Evolutionary conservation across 1,140 invertebrate genomes (phyloP).

Genomic region (Anoplophora glabripennis): DNA sequence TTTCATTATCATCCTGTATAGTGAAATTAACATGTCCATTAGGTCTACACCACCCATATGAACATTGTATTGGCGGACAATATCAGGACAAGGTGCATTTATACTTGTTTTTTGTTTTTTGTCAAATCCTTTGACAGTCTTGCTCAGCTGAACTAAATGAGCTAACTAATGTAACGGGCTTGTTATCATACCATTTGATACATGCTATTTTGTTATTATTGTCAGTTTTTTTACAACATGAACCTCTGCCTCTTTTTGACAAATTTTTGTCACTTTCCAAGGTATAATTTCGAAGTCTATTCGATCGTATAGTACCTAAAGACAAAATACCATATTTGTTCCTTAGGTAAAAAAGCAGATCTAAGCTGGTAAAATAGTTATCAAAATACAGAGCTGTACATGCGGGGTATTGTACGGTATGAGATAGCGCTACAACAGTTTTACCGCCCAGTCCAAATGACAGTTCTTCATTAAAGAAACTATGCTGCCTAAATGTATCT

Average conservation of each 20-base stretch:
- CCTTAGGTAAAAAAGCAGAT: conserved; percentile 25
- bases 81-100: conserved; percentile 45
- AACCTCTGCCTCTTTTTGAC: conserved; percentile 45
- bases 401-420: conserved; percentile 15
- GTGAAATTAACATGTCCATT: conserved; percentile 37
- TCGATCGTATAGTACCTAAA: conserved; percentile 32
- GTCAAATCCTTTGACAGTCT: conserved; percentile 37
- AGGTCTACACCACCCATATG: conserved; percentile 45
- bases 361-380: conserved; percentile 28
- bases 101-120: conserved; percentile 39
- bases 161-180: conserved; percentile 47
- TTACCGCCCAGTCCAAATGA: conserved; percentile 21
- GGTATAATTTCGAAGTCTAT: conserved; percentile 31
- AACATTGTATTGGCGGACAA: conserved; percentile 49
- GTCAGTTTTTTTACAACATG: conserved; percentile 17
- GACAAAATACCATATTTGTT: conserved; percentile 32
- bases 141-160: conserved; percentile 44
- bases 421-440: conserved; percentile 22
- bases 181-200: conserved; percentile 52
- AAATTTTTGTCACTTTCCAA: conserved; percentile 42
- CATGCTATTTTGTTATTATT: conserved; percentile 30
- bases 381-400: conserved; percentile 28
- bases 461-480: conserved; percentile 41
- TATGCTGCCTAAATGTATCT: conserved; percentile 42
- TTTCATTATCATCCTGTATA: conserved; percentile 24